These are phyloP conservation scores for Cantharis rufa DNA, from an alignment of 2,888 invertebrate species.

Conservation along the genomic window DNA sequence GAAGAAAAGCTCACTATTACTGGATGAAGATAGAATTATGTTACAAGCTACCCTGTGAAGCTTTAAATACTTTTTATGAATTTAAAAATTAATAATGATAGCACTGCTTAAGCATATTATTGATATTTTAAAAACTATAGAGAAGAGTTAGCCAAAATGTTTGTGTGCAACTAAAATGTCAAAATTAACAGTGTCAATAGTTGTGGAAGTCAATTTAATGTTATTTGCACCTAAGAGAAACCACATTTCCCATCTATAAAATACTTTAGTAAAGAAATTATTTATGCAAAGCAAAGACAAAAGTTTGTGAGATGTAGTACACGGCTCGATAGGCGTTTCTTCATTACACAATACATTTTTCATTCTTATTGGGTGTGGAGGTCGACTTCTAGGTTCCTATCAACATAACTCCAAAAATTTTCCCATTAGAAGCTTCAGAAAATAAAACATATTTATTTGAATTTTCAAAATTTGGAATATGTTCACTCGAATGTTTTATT, in stretches of 20 bases:
- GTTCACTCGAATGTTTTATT: background rate
- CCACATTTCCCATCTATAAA: background rate
- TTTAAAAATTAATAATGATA: background rate
- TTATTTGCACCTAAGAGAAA: background rate
- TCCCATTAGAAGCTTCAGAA: background rate
- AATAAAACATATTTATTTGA: background rate
- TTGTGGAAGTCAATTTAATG: background rate
- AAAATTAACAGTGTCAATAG: background rate
- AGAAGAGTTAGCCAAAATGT: background rate
- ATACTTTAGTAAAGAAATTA: background rate
- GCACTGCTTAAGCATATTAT: constrained; percentile 11
- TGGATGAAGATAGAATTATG: constrained; percentile 11
- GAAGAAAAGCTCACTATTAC: constrained; percentile 6
- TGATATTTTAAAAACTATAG: background rate
- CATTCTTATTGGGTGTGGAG: background rate
- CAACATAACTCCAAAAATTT: background rate
- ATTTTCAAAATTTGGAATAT: no score
- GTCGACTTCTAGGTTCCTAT: background rate
- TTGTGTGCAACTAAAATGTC: background rate
- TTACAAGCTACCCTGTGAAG: constrained; percentile 25
- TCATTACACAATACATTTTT: background rate
- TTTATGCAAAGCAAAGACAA: background rate
- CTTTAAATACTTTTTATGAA: constrained; percentile 3
- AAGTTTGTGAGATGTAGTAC: background rate
- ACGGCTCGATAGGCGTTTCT: background rate